Base-by-base conservation (phyloP, 2,113 vertebrate genomes). In the Mastomys natalensis region DNA sequence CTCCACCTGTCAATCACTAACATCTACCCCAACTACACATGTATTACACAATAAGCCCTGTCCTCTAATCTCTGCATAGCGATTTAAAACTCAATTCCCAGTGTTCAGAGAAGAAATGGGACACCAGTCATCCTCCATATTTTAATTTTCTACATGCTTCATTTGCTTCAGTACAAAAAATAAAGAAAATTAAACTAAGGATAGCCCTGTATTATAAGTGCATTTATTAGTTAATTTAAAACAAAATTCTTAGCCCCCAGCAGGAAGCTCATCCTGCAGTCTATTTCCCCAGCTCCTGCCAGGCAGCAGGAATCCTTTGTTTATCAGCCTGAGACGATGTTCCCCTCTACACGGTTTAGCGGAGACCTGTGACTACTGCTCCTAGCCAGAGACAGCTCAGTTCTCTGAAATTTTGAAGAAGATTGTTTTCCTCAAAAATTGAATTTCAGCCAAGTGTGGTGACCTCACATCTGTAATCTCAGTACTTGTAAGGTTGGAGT, bases 191-290 rank as follows among this genome's bases (percentile, higher is more conserved):
- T n/a, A 66, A 4, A 9, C 37, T 60, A 16, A 40, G 15, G 43
- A 40, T 34, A 17, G 9, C 1, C 37, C 8, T 8, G 22, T 2
- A 3, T 7, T 24, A 3, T 0, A 40, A 34, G n/a, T 1, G 1
- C 24, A 7, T 55, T 40, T 55, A 24, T 40, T 58, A 19, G 13
- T 10, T 34, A 45, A 19, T 34, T 40, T 60, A 9, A 74, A 15
- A 7, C 2, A 43, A 51, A 74, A 48, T 51, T 11, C 1, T 5
- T 0, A 1, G 62, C 62, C 37, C n/a, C 31, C 4, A 8, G 5
- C 9, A 26, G 17, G 45, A 37, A 55, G 6, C 17, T 76, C 40
- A 7, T 37, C 34, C 31, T 60, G 3, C 26, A 2, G 1, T 37
- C 19, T n/a, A 2, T n/a, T 31, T 15, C 40, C 64, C 3, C 7